Evolutionary conservation across 37 sponge, comb jelly and placozoan genomes (phyloP).

Genomic region (Theonella swinhoei): DNA sequence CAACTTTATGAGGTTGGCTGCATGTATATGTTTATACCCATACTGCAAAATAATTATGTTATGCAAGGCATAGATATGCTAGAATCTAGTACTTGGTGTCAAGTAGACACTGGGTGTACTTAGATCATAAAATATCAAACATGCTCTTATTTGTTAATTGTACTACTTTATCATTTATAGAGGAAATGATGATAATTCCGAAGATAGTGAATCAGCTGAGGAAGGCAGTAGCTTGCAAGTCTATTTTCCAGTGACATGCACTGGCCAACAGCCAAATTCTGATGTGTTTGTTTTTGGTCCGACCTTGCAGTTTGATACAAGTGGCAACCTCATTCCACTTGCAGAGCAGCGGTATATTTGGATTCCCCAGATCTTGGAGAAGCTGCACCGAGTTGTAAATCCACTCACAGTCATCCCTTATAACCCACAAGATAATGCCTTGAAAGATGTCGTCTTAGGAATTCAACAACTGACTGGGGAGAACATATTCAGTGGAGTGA

Average conservation of each 20-base stretch:
- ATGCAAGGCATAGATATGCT: no score
- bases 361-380: slow-evolving; percentile 4
- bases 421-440: not conserved
- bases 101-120: no score
- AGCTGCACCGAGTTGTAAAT: not conserved
- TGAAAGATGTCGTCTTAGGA: not conserved
- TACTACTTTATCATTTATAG: no score
- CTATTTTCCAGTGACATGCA: slow-evolving; percentile 19
- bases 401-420: slow-evolving; percentile 1
- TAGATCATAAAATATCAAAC: no score
- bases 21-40: not conserved
- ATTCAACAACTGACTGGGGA: slow-evolving; percentile 5
- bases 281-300: slow-evolving; percentile 41
- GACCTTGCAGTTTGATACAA: not conserved
- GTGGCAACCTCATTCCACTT: not conserved
- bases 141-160: not conserved
- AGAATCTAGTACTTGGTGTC: no score
- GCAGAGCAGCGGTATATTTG: slow-evolving; percentile 18
- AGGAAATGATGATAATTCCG: not conserved
- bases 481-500: slow-evolving; percentile 22
- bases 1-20: not conserved
- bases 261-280: slow-evolving; percentile 15
- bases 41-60: no score
- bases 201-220: not conserved
- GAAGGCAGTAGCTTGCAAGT: no score